Conservation (phyloP, 2,797 vertebrate species). For the Gymnothorax javanicus region DNA sequence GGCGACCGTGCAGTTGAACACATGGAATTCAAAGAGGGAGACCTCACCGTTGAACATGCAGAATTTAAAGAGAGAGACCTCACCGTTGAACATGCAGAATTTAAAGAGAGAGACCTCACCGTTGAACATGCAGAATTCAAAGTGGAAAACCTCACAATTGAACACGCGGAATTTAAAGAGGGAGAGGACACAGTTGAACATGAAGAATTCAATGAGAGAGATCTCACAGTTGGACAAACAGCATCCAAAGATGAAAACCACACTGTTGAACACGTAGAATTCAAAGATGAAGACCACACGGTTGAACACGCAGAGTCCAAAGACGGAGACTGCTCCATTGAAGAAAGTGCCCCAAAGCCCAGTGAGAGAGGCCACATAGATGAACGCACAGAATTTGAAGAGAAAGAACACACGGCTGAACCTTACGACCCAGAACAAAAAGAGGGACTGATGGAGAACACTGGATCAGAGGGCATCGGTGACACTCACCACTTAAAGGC, state of each 20-base stretch:
- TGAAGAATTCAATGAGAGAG: background rate
- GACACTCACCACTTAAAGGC: conserved; percentile 5
- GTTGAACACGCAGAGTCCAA: background rate
- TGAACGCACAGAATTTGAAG: background rate
- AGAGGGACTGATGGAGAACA: background rate
- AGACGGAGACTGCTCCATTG: background rate
- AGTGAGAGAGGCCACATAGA: background rate
- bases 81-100: background rate
- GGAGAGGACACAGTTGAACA: background rate
- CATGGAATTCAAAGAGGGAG: conserved; percentile 3
- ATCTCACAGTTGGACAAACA: background rate
- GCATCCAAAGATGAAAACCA: too few species aligned
- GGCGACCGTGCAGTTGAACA: background rate
- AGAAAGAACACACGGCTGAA: background rate
- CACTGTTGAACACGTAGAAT: too few species aligned
- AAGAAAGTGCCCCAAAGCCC: background rate
- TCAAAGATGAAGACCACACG: too few species aligned
- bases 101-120: background rate
- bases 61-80: conserved; percentile 11
- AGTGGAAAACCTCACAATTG: background rate
- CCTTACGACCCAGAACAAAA: background rate
- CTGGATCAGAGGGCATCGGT: background rate
- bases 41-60: background rate
- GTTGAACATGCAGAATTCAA: background rate
- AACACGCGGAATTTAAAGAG: background rate